Base-by-base conservation (phyloP, 1,140 invertebrate species). In the Neelides sp. region DNA sequence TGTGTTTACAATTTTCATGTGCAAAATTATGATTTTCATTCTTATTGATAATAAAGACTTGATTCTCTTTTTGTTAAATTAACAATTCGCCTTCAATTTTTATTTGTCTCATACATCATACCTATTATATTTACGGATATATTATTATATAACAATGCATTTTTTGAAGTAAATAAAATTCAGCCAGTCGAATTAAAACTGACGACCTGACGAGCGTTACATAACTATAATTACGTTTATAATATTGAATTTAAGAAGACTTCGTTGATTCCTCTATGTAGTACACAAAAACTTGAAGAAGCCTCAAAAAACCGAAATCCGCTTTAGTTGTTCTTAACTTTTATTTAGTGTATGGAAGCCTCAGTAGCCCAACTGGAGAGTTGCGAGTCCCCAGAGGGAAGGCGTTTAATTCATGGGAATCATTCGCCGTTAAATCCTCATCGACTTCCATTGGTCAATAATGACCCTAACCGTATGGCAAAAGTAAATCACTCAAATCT, bases 391-490 rank as follows among this genome's bases (percentile, higher is more conserved):
- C 23, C 26, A 19, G 13, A 20, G n/a, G 45, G 50, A 28, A 28
- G 42, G 36, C 50, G 26, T 23, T 15, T 52, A 52, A 52, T 52
- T 52, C 50, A 52, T 47, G 47, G 50, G 41, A 47, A 30, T 52
- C 50, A 52, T 52, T 13, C 27, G 50, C 36, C 42, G 24, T 23
- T 39, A 17, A 8, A 41, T 47, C 28, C 46, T 52, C 50, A 52
- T 30, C n/a, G 50, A 52, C 50, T 52, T 52, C 37, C 27, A 40
- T 39, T 47, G 50, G 50, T 52, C 50, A 52, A 47, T 37, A 48
- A 36, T 52, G 37, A 41, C 35, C 50, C 50, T 48, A 47, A 34
- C 50, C 44, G 23, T 26, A 52, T 47, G 50, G 50, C 50, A 47
- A 52, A 20, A 24, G 4, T 8, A 36, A 2, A 23, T 23, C 1